phyloP scores from a whole-genome alignment of 2,113 vertebrate species.

The Phaetusa simplex region DNA sequence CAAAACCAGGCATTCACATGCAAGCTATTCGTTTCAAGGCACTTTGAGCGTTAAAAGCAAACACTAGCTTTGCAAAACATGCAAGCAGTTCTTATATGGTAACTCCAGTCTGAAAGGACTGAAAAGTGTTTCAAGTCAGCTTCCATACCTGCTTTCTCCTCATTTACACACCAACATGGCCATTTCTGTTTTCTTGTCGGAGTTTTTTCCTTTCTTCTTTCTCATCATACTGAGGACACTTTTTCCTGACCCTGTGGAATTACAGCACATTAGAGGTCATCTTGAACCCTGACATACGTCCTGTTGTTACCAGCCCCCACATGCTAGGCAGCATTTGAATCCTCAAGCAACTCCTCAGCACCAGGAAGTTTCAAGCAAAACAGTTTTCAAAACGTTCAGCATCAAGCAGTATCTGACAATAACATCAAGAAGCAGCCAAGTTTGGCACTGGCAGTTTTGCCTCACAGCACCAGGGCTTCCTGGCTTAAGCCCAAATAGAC shows the following conservation, averaged over 20 bases:
- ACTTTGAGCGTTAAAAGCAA: neutral
- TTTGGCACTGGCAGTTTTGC: too few relatives aligned
- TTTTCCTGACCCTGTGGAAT: slow-evolving; percentile 72
- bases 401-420: neutral
- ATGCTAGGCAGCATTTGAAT: neutral
- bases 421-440: neutral
- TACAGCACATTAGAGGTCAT: neutral
- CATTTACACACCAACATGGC: slow-evolving; percentile 60
- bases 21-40: neutral
- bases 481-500: neutral
- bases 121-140: neutral
- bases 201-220: slow-evolving; percentile 79
- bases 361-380: neutral
- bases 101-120: neutral
- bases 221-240: slow-evolving; percentile 67
- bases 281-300: neutral
- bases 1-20: neutral
- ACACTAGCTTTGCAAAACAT: neutral
- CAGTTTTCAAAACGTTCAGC: neutral
- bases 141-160: slow-evolving; percentile 48
- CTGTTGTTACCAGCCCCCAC: neutral
- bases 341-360: neutral
- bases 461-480: neutral
- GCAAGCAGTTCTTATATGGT: neutral
- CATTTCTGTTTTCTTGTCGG: slow-evolving; percentile 72